Evolutionary conservation across 1,140 invertebrate genomes (phyloP).

Genomic region (Hestina assimilis): DNA sequence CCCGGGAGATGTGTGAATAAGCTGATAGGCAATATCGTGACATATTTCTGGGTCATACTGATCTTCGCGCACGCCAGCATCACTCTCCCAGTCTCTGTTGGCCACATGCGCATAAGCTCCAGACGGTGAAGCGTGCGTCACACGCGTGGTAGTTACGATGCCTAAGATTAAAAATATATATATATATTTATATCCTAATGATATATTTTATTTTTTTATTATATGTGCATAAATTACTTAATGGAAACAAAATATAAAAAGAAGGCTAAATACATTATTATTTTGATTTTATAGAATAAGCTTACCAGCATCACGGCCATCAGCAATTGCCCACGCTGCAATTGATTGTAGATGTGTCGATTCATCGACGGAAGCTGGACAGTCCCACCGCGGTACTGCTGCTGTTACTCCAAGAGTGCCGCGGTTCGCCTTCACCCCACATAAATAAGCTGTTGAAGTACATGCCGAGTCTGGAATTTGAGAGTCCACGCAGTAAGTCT

Average conservation of each 20-base stretch:
- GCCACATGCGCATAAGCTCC: constrained; percentile 86
- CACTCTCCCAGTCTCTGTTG: constrained; percentile 88
- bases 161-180: constrained; percentile 61
- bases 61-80: constrained; percentile 76
- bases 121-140: constrained; percentile 89
- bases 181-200: neutral
- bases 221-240: neutral
- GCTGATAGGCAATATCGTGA: constrained; percentile 86
- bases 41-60: constrained; percentile 67
- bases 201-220: neutral
- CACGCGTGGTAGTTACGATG: constrained; percentile 87
- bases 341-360: constrained; percentile 82
- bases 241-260: no score
- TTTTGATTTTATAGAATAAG: neutral
- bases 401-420: constrained; percentile 86
- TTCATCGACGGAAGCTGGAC: constrained; percentile 74
- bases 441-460: constrained; percentile 87
- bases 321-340: constrained; percentile 83
- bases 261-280: neutral
- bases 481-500: constrained; percentile 89
- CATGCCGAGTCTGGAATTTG: constrained; percentile 90
- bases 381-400: constrained; percentile 79
- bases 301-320: constrained; percentile 78
- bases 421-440: constrained; percentile 90
- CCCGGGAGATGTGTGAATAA: constrained; percentile 84